Conservation (phyloP, 2,797 vertebrate species). For the Anisognathus igniventris region DNA sequence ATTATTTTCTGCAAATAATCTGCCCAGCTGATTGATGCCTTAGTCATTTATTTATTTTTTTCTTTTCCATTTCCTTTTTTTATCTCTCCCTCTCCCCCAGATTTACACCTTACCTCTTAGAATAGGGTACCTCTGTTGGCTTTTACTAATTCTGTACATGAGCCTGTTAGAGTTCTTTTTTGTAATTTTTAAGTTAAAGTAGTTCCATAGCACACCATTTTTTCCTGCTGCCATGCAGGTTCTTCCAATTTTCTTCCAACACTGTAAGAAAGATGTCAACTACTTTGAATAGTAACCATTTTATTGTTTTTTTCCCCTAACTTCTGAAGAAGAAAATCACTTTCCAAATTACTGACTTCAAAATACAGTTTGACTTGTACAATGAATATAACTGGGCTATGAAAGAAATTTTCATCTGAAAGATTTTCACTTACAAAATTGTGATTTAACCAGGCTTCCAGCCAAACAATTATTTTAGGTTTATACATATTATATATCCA, state of each 20-base stretch:
- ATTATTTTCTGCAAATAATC: neutral
- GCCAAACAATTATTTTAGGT: constrained; percentile 8
- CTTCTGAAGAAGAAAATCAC: neutral
- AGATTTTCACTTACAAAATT: neutral
- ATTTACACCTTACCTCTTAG: neutral
- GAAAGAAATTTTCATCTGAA: neutral
- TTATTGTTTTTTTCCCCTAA: neutral
- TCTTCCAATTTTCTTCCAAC: neutral
- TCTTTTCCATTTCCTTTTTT: neutral
- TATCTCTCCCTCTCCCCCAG: accelerated
- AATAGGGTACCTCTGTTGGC: accelerated
- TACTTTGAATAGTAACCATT: neutral
- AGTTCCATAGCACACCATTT: neutral
- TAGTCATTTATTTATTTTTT: neutral
- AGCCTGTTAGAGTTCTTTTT: neutral
- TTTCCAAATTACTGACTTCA: neutral
- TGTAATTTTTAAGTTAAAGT: neutral
- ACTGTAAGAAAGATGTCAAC: neutral
- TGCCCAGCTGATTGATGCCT: neutral
- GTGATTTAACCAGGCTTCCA: neutral
- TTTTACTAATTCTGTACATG: neutral
- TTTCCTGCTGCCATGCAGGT: neutral
- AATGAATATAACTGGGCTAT: neutral
- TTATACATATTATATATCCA: neutral
- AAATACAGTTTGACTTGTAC: neutral